phyloP scores from a whole-genome alignment of 1,140 invertebrate genomes.

The Melipona quadrifasciata region DNA sequence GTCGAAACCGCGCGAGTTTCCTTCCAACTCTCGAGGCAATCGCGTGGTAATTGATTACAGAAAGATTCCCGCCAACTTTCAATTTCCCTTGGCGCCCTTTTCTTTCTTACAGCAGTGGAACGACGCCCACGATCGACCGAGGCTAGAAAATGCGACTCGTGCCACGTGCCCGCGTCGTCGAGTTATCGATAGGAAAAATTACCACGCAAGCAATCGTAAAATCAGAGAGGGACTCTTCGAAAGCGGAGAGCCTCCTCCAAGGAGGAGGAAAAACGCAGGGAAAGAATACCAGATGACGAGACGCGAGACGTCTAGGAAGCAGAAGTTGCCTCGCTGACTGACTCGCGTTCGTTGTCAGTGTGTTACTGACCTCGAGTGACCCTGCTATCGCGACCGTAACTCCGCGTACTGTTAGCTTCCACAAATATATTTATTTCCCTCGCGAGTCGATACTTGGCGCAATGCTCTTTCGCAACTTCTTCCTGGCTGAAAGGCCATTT shows the following conservation, averaged over 20 bases:
- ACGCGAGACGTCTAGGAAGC: conserved; percentile 22
- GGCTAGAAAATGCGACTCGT: not conserved
- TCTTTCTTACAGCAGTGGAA: not conserved
- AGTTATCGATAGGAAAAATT: not conserved
- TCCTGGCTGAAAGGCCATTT: not conserved
- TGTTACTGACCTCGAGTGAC: conserved; percentile 81
- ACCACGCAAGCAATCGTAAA: not conserved
- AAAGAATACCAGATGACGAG: not conserved
- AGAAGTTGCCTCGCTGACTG: conserved; percentile 51
- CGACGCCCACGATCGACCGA: no score
- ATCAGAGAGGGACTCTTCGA: not conserved
- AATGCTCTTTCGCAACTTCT: no score
- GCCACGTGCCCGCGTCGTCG: not conserved
- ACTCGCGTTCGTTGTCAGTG: conserved; percentile 71
- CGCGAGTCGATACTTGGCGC: conserved; percentile 2
- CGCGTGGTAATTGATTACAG: not conserved
- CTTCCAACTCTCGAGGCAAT: not conserved
- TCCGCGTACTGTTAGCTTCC: conserved; percentile 72
- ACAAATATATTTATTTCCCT: conserved; percentile 69
- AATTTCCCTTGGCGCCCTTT: conserved; percentile 30
- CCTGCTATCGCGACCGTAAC: conserved; percentile 77
- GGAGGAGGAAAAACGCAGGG: not conserved
- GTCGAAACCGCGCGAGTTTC: not conserved
- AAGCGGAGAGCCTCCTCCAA: not conserved
- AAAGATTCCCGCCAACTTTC: conserved; percentile 21